phyloP scores from a whole-genome alignment of 2,888 invertebrate genomes.

The Melieria crassipennis region DNA sequence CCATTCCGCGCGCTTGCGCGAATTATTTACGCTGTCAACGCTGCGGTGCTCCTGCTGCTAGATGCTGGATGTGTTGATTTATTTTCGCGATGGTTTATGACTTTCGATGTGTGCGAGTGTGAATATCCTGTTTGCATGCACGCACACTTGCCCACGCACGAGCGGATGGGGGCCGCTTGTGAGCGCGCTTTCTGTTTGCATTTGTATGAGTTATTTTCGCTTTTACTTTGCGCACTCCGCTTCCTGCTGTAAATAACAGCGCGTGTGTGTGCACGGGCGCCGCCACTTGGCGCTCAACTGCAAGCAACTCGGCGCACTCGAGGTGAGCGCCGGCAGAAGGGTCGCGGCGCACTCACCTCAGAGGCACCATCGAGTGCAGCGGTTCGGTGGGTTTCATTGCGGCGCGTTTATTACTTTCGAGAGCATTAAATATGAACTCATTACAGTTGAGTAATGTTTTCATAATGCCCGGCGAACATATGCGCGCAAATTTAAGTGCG shows the following conservation, averaged over 20 bases:
- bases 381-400: conserved; percentile 25
- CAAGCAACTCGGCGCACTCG: too few species aligned
- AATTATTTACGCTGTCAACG: too few species aligned
- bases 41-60: too few species aligned
- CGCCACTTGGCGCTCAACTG: too few species aligned
- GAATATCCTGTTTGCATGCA: neutral
- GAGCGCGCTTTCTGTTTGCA: neutral
- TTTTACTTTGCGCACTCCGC: too few species aligned
- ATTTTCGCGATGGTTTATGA: conserved; percentile 27
- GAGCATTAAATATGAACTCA: conserved; percentile 26
- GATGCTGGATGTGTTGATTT: conserved; percentile 11
- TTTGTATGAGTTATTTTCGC: neutral
- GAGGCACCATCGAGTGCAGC: conserved; percentile 24
- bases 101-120: conserved; percentile 13
- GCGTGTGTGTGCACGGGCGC: too few species aligned
- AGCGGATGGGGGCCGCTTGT: neutral
- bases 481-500: too few species aligned
- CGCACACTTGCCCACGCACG: neutral
- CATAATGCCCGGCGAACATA: too few species aligned
- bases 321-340: too few species aligned
- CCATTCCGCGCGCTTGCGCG: too few species aligned
- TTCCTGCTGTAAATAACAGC: too few species aligned
- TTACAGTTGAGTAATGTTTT: conserved; percentile 24
- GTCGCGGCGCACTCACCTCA: neutral
- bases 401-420: neutral